Evolutionary conservation across 1,140 invertebrate species (phyloP).

Genomic region (Ridgeia piscesae): DNA sequence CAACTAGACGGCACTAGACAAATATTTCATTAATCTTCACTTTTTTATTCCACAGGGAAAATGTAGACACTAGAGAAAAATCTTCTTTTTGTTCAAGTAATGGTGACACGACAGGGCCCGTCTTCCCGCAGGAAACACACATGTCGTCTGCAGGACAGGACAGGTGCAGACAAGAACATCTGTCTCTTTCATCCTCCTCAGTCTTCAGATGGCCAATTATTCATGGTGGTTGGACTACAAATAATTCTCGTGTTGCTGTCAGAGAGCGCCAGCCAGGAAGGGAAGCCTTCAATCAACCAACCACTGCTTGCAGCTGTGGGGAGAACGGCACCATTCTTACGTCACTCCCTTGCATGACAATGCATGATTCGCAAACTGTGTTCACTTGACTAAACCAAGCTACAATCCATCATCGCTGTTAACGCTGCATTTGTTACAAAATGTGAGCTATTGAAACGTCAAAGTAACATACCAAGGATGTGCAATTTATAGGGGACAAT

Average conservation of each 20-base stretch:
- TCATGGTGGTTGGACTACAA: neutral
- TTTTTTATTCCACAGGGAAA: neutral
- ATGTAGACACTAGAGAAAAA: too few species aligned
- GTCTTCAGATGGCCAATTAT: neutral
- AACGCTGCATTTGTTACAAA: neutral
- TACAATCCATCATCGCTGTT: neutral
- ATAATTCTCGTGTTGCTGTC: neutral
- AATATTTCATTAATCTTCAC: neutral
- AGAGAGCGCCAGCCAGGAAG: neutral
- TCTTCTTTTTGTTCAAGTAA: neutral
- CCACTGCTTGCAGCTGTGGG: neutral
- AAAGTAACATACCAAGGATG: neutral
- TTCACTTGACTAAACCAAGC: neutral
- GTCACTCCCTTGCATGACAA: neutral
- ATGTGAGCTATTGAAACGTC: neutral
- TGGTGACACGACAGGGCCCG: neutral
- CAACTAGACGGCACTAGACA: neutral
- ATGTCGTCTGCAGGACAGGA: neutral
- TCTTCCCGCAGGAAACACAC: neutral
- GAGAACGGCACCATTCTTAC: neutral
- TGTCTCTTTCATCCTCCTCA: neutral
- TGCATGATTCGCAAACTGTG: neutral
- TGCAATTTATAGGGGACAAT: neutral
- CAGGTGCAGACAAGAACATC: slow-evolving; percentile 3
- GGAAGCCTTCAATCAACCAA: neutral